Evolutionary conservation across 2,113 vertebrate species (phyloP), one percentile per base, ranked within the genome.

Genomic region (Erpornis zantholeuca): DNA sequence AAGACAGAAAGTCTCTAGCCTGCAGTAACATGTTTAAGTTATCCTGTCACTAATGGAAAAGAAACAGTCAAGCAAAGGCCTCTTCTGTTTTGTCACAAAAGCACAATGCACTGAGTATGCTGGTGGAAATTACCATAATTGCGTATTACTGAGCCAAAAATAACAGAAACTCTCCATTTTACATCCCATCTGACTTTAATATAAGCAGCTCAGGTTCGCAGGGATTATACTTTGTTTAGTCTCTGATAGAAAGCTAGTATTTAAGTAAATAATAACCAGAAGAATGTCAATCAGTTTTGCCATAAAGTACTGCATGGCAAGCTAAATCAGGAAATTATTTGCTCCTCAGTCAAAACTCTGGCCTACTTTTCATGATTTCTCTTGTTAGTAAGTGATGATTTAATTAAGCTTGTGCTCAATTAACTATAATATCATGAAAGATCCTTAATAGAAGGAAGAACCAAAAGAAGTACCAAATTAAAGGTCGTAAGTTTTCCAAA

Each of bases 161-260:
- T 91, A 96, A 97, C 75, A 93, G 86, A 91, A 95, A 77, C 47
- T 73, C 90, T 96, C 65, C 9, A 80, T 88, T 97, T 95, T 73
- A 86, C 72, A 65, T 84, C 76, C 64, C 44, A 81, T 91, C 68
- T 92, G 92, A 82, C 35, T 59, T 66, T 79, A 93, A 66, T 95
- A 87, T 42, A 86, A 79, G 82, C 53, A 78, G 56, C 40, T 95
- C 82, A 53, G 57, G 50, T 87, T 95, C 86, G 11, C 75, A 59
- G 68, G 64, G 90, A 69, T 97, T 69, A 73, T 69, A 44, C 57
- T 69, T 77, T 90, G 60, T 96, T 95, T 95, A 87, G 86, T 83
- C 88, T 94, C 88, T 70, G 47, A 76, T 50, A 92, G 73, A 93
- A 93, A 96, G 56, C 35, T 91, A 66, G 56, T 54, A 50, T 81